These are phyloP conservation scores for Tapirus terrestris DNA, from an alignment of 2,113 vertebrate genomes.

Conservation along the genomic window DNA sequence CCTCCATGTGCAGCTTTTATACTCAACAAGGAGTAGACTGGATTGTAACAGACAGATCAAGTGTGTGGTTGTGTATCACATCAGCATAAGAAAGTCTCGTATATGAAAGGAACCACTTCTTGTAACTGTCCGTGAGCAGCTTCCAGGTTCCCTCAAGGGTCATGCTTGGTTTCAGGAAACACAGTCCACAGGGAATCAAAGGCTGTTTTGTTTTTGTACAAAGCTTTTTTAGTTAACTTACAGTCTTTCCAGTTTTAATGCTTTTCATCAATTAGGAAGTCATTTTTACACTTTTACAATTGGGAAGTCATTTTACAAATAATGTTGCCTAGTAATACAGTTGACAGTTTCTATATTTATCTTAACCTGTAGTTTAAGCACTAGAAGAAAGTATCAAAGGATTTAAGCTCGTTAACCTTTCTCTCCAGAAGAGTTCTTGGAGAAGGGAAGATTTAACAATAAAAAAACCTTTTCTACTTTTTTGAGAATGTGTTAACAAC, in stretches of 20 bases:
- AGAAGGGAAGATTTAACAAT: slow-evolving; percentile 6
- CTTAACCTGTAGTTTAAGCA: not conserved
- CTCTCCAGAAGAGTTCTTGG: not conserved
- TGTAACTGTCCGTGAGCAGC: not conserved
- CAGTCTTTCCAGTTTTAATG: not conserved
- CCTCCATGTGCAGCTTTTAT: not conserved
- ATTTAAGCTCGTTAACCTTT: not conserved
- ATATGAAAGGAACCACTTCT: not conserved
- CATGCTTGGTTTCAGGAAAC: not conserved
- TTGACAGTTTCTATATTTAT: not conserved
- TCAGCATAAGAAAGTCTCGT: not conserved
- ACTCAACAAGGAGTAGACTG: not conserved
- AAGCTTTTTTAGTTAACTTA: not conserved
- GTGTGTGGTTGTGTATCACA: not conserved
- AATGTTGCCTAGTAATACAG: not conserved
- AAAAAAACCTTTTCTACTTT: not conserved
- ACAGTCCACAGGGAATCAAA: not conserved
- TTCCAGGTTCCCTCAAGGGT: not conserved
- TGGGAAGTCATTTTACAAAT: not conserved
- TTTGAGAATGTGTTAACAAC: not conserved
- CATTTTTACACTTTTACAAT: not conserved
- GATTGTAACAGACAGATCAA: not conserved
- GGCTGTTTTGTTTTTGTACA: not conserved
- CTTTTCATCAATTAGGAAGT: not conserved
- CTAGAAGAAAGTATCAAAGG: not conserved